phyloP scores from a whole-genome alignment of 2,113 vertebrate genomes.

The Leptocoma aspasia region DNA sequence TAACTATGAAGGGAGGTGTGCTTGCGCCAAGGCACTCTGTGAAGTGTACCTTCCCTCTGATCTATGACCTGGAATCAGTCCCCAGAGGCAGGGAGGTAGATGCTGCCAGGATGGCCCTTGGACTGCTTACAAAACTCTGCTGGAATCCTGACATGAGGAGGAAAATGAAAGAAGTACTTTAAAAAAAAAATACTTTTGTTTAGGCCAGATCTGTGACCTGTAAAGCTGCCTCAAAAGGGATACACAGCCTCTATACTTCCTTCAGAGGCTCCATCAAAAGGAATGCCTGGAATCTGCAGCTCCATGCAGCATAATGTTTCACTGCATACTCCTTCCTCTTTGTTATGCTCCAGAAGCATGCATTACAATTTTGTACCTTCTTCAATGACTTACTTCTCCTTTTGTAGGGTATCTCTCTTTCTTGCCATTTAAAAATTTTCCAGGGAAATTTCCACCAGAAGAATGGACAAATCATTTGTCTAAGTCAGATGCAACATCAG shows the following conservation, averaged over 20 bases:
- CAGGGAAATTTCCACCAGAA: neutral
- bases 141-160: constrained; percentile 54
- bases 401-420: neutral
- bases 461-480: neutral
- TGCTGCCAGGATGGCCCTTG: constrained; percentile 26
- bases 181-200: constrained; percentile 64
- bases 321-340: neutral
- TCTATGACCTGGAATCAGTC: constrained; percentile 56
- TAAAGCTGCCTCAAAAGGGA: constrained; percentile 43
- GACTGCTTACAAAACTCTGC: constrained; percentile 59
- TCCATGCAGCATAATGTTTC: constrained; percentile 16
- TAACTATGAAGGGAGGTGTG: constrained; percentile 36
- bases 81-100: constrained; percentile 30
- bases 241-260: constrained; percentile 29
- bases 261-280: constrained; percentile 54
- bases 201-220: constrained; percentile 58
- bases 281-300: constrained; percentile 58
- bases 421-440: neutral
- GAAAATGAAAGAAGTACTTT: constrained; percentile 57
- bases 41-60: constrained; percentile 48
- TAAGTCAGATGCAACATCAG: neutral
- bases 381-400: neutral
- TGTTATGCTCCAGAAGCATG: neutral
- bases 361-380: neutral
- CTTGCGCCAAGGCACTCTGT: neutral